Percentiles rank a stretch among this genome's conserved stretches.
These are phyloP conservation scores for Paralichthys olivaceus DNA, from an alignment of 2,113 vertebrate genomes.

Conservation along the genomic window DNA sequence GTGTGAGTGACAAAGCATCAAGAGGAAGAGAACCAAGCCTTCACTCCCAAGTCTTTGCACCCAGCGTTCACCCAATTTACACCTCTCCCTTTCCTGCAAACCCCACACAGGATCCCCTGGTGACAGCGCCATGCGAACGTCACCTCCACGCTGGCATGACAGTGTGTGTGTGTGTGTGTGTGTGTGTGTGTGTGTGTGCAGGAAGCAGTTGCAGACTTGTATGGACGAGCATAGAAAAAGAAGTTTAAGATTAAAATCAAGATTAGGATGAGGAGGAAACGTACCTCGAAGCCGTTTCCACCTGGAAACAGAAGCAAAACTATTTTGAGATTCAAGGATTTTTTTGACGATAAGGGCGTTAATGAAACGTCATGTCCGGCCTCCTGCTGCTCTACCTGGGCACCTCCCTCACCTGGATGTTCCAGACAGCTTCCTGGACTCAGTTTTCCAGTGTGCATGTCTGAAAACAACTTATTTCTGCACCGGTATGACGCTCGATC, in stretches of 20 bases:
- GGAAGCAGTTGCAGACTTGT: constrained; percentile 44
- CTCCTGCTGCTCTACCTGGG: no score
- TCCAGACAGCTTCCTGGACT: no score
- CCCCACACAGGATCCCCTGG: constrained; percentile 69
- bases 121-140: constrained; percentile 72
- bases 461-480: background rate
- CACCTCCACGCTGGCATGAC: constrained; percentile 71
- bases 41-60: constrained; percentile 72
- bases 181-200: constrained; percentile 26
- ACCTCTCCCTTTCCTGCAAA: constrained; percentile 77
- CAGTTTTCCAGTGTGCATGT: no score
- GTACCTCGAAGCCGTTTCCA: no score
- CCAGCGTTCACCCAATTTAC: constrained; percentile 83
- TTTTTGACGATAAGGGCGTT: no score
- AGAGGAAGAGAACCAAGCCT: constrained; percentile 67
- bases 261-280: background rate
- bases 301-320: no score
- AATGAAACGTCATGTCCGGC: no score
- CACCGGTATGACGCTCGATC: background rate
- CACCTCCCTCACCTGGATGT: no score
- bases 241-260: background rate
- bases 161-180: constrained; percentile 38
- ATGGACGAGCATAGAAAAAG: background rate
- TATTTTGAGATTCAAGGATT: no score
- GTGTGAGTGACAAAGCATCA: constrained; percentile 57